These are phyloP conservation scores for Seira musarum DNA, from an alignment of 2,888 invertebrate species.

Conservation along the genomic window DNA sequence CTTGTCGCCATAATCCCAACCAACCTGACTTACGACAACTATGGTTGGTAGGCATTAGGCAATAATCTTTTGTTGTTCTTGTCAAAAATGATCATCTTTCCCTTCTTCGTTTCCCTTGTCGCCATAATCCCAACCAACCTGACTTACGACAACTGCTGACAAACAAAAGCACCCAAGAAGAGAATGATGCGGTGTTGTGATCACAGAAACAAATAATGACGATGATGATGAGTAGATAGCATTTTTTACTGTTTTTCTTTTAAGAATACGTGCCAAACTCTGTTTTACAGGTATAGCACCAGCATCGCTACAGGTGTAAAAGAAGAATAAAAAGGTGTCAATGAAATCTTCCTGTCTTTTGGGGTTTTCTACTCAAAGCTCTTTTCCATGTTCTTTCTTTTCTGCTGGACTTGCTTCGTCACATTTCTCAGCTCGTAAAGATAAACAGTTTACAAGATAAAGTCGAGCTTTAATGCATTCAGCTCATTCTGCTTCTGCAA, in stretches of 20 bases:
- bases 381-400: slow-evolving; percentile 49
- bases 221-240: slow-evolving; percentile 17
- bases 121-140: slow-evolving; percentile 26
- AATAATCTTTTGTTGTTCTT: no score
- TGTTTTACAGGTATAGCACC: no score
- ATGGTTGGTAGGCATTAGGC: no score
- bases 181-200: not conserved
- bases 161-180: slow-evolving; percentile 16
- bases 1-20: slow-evolving; percentile 20
- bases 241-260: no score
- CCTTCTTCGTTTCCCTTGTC: not conserved
- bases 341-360: no score
- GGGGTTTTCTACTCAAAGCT: slow-evolving; percentile 19
- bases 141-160: slow-evolving; percentile 48
- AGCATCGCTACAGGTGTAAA: no score
- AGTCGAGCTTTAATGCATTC: slow-evolving; percentile 46
- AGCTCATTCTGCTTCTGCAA: no score
- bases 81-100: no score
- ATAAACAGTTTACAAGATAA: slow-evolving; percentile 48
- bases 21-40: slow-evolving; percentile 46
- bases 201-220: slow-evolving; percentile 37
- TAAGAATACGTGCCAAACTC: no score
- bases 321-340: no score
- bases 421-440: slow-evolving; percentile 55
- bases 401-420: slow-evolving; percentile 27